Percentiles rank a stretch among this genome's conserved stretches.
Conservation (phyloP, 2,797 vertebrate genomes). For the Melanotaenia nigrans region DNA sequence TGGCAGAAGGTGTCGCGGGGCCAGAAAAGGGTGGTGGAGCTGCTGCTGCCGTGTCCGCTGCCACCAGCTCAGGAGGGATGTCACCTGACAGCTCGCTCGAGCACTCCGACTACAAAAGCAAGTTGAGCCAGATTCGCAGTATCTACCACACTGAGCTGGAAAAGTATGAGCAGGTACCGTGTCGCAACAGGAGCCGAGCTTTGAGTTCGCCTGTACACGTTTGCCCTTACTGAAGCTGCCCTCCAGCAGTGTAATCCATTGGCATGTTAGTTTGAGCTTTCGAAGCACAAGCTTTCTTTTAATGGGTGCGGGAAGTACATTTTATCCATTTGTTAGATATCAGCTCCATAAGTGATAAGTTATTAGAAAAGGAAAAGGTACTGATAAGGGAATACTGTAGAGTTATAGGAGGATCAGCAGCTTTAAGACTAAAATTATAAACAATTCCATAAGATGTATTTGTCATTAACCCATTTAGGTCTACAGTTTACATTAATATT, state of each 20-base stretch:
- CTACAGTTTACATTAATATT: background rate
- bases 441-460: background rate
- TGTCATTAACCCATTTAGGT: background rate
- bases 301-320: background rate
- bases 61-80: slow-evolving; percentile 90
- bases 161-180: slow-evolving; percentile 94
- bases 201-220: slow-evolving; percentile 66
- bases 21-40: slow-evolving; percentile 93
- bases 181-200: slow-evolving; percentile 58
- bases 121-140: slow-evolving; percentile 94
- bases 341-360: background rate
- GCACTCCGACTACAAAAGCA: slow-evolving; percentile 96
- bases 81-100: slow-evolving; percentile 94
- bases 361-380: too few species aligned
- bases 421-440: background rate
- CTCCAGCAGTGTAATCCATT: slow-evolving; percentile 45
- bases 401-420: background rate
- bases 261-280: slow-evolving; percentile 54
- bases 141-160: slow-evolving; percentile 97
- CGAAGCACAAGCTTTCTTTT: slow-evolving; percentile 9
- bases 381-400: background rate
- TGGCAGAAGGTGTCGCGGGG: slow-evolving; percentile 93
- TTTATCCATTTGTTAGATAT: background rate
- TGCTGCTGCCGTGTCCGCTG: slow-evolving; percentile 88
- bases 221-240: slow-evolving; percentile 58